phyloP scores from a whole-genome alignment of 2,888 invertebrate genomes.

The Hololepta plana region DNA sequence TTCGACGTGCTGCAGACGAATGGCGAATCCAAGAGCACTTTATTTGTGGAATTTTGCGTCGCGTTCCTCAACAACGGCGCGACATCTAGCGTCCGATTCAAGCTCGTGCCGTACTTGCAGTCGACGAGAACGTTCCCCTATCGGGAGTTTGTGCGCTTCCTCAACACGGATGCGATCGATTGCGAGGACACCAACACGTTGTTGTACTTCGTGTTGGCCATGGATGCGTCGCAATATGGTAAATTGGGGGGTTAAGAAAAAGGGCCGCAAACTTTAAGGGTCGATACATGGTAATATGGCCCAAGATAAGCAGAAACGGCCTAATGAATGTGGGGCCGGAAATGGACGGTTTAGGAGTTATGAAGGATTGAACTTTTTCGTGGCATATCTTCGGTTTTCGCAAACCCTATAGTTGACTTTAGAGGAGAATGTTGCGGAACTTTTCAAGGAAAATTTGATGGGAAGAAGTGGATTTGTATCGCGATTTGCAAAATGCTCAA shows the following conservation, averaged over 20 bases:
- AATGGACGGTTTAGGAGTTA: too few species aligned
- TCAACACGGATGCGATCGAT: conserved; percentile 15
- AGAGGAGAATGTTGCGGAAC: too few species aligned
- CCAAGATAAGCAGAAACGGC: too few species aligned
- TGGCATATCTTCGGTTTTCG: too few species aligned
- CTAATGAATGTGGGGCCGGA: too few species aligned
- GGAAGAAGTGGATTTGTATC: too few species aligned
- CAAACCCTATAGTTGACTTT: too few species aligned
- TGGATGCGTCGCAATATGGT: conserved; percentile 50
- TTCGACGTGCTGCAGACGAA: conserved; percentile 35
- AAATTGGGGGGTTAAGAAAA: conserved; percentile 19
- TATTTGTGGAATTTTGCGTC: conserved; percentile 38
- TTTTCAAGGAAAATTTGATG: too few species aligned
- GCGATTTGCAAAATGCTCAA: too few species aligned
- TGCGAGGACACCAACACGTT: conserved; percentile 34
- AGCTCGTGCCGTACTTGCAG: conserved; percentile 50
- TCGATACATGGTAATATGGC: too few species aligned
- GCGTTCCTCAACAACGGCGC: conserved; percentile 49
- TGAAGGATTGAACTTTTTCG: too few species aligned
- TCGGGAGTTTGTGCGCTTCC: conserved; percentile 24
- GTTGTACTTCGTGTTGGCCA: conserved; percentile 45
- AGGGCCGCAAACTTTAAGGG: not conserved
- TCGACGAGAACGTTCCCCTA: conserved; percentile 30
- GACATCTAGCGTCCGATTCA: conserved; percentile 48
- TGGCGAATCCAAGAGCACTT: conserved; percentile 31